These are phyloP conservation scores for cat (Felis catus) DNA, from an alignment of 2,113 vertebrate species.

Conservation along the genomic window DNA sequence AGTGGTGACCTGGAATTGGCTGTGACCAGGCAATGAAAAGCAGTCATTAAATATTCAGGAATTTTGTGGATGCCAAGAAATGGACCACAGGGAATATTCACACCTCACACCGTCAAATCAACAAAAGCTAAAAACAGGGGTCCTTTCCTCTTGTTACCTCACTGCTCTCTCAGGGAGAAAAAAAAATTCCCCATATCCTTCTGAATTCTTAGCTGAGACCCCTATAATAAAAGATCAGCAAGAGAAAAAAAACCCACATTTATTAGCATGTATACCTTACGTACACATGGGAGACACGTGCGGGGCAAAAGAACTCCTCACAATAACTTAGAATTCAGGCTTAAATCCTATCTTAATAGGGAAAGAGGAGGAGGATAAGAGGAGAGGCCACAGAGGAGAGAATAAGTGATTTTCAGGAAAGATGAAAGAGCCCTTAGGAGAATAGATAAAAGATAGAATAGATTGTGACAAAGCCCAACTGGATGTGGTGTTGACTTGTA, in stretches of 20 bases:
- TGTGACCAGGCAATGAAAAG: neutral
- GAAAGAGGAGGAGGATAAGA: neutral
- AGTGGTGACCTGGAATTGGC: neutral
- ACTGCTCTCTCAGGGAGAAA: neutral
- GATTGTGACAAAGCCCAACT: neutral
- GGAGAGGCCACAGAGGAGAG: too few species aligned
- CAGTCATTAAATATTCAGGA: neutral
- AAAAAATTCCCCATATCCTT: neutral
- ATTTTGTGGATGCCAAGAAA: neutral
- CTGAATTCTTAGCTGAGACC: neutral
- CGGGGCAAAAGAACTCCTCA: neutral
- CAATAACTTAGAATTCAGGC: neutral
- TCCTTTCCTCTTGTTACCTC: neutral
- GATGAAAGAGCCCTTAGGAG: neutral
- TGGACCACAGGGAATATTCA: neutral
- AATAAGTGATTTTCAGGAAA: neutral
- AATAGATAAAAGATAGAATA: neutral
- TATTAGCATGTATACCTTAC: neutral
- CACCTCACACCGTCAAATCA: neutral
- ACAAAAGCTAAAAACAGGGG: neutral
- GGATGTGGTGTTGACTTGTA: neutral
- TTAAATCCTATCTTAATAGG: neutral
- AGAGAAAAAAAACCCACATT: neutral
- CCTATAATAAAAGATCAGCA: neutral
- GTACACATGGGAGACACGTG: neutral